Conservation (phyloP, 1,140 invertebrate genomes). For the Octopus bimaculoides region DNA sequence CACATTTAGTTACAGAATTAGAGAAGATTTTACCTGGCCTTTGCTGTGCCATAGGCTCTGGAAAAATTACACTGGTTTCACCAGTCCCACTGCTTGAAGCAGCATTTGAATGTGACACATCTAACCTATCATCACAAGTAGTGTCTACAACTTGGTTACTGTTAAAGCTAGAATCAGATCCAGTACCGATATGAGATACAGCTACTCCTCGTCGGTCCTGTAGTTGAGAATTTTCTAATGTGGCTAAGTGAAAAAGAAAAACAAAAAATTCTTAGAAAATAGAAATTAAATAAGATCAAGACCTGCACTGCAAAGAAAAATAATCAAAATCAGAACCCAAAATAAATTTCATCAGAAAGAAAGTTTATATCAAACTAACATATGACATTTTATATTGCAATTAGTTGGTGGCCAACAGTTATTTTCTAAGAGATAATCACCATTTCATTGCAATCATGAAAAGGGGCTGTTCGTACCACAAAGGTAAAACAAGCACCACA, state of each 20-base stretch:
- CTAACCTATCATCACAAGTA: background rate
- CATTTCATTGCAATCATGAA: too few relatives aligned
- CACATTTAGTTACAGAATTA: background rate
- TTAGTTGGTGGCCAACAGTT: too few relatives aligned
- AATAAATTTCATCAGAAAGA: too few relatives aligned
- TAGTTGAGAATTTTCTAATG: background rate
- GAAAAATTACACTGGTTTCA: background rate
- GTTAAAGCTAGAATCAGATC: background rate
- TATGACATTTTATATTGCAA: too few relatives aligned
- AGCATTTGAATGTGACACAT: background rate
- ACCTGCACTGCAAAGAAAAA: too few relatives aligned
- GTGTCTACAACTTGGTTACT: background rate
- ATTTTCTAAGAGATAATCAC: too few relatives aligned
- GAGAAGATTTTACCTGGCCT: background rate
- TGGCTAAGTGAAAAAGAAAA: background rate
- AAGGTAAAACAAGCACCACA: too few relatives aligned
- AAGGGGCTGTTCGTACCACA: too few relatives aligned
- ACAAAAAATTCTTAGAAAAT: background rate
- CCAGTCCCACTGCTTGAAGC: background rate
- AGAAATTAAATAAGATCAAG: too few relatives aligned
- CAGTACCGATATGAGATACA: background rate
- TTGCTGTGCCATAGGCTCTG: background rate
- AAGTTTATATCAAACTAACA: too few relatives aligned
- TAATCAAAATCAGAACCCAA: too few relatives aligned
- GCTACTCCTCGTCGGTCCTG: background rate